Evolutionary conservation across 2,888 invertebrate species (phyloP).

Genomic region (Hyppa rectilinea): DNA sequence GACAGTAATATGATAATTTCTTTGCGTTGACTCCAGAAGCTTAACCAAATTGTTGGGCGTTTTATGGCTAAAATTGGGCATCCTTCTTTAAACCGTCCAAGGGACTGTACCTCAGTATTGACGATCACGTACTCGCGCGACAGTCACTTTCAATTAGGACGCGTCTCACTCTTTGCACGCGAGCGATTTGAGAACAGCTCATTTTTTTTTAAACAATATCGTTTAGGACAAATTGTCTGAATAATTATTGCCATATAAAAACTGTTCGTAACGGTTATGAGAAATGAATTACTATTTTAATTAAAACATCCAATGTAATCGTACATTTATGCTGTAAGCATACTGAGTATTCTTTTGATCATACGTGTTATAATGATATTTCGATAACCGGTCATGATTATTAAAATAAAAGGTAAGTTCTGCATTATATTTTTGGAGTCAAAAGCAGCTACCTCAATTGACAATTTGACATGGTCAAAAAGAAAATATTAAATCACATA

Average conservation of each 20-base stretch:
- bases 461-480: too few relatives aligned
- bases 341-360: background rate
- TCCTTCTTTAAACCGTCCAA: too few relatives aligned
- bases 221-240: background rate
- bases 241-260: background rate
- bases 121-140: background rate
- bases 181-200: too few relatives aligned
- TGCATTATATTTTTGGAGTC: background rate
- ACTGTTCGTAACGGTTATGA: slow-evolving; percentile 9
- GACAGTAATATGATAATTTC: too few relatives aligned
- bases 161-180: too few relatives aligned
- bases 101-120: background rate
- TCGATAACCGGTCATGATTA: slow-evolving; percentile 17
- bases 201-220: background rate
- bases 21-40: too few relatives aligned
- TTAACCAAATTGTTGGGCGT: too few relatives aligned
- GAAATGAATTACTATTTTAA: slow-evolving; percentile 14
- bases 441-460: too few relatives aligned
- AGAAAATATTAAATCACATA: too few relatives aligned
- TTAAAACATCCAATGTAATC: background rate
- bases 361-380: background rate
- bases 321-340: background rate
- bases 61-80: too few relatives aligned
- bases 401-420: slow-evolving; percentile 13
- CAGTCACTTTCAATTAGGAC: too few relatives aligned